Percentiles rank a stretch among this genome's conserved stretches.
phyloP scores from a whole-genome alignment of 1,140 invertebrate genomes.

The Bradynema listronoti region DNA sequence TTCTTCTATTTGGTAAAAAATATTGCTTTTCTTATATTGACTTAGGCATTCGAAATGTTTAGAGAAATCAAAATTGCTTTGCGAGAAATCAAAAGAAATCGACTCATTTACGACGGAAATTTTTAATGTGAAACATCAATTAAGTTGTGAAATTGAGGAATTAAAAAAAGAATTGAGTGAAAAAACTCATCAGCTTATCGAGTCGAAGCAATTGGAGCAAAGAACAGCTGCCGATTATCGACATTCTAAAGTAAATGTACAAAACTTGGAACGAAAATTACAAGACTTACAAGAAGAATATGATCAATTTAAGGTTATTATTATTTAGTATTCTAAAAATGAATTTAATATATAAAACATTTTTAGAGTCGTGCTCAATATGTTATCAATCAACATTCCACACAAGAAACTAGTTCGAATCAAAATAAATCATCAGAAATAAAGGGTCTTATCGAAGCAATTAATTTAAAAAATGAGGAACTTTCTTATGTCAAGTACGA shows the following conservation, averaged over 20 bases:
- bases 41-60: background rate
- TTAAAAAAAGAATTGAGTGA: background rate
- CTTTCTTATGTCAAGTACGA: constrained; percentile 12
- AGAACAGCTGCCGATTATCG: constrained; percentile 1
- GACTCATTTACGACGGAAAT: background rate
- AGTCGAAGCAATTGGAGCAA: background rate
- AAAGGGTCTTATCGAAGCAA: constrained; percentile 9
- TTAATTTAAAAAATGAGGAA: constrained; percentile 9
- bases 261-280: constrained; percentile 10
- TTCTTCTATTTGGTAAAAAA: background rate
- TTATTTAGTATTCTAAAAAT: too few relatives aligned
- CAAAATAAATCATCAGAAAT: constrained; percentile 12
- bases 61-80: constrained; percentile 5
- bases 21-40: background rate
- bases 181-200: background rate
- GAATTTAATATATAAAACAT: too few relatives aligned
- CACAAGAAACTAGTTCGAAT: background rate
- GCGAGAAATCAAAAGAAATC: constrained; percentile 6
- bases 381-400: constrained; percentile 12
- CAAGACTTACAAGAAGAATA: constrained; percentile 14
- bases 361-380: constrained; percentile 17
- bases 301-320: too few relatives aligned
- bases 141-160: background rate
- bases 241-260: constrained; percentile 1
- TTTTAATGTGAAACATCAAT: background rate